phyloP scores from a whole-genome alignment of 1,140 invertebrate genomes.

The Dinoponera quadriceps region DNA sequence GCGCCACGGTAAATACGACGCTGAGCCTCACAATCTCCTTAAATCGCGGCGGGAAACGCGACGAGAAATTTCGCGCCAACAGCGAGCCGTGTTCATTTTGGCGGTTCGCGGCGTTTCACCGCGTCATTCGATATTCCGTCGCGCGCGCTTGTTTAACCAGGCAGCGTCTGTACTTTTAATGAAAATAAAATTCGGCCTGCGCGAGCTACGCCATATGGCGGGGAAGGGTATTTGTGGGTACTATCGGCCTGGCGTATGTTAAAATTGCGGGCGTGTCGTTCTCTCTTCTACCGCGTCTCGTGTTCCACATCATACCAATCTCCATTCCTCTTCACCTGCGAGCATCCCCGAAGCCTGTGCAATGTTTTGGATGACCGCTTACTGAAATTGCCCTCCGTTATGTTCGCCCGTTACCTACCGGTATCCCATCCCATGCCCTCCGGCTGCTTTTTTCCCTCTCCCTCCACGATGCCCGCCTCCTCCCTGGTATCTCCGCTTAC shows the following conservation, averaged over 20 bases:
- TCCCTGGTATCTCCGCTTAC: background rate
- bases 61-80: slow-evolving; percentile 1
- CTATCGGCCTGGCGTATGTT: slow-evolving; percentile 53
- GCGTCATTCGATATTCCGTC: slow-evolving; percentile 2
- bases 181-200: slow-evolving; percentile 13
- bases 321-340: slow-evolving; percentile 43
- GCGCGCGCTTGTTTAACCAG: background rate
- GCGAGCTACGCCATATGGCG: background rate
- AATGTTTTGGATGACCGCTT: slow-evolving; percentile 71
- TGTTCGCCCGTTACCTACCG: slow-evolving; percentile 30
- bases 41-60: slow-evolving; percentile 12
- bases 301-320: slow-evolving; percentile 4
- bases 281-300: slow-evolving; percentile 43
- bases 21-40: too few relatives aligned
- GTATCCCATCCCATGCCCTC: slow-evolving; percentile 17
- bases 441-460: background rate
- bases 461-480: background rate
- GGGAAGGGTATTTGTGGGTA: background rate
- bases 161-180: slow-evolving; percentile 11
- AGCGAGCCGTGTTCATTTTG: slow-evolving; percentile 2
- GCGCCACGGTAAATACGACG: too few relatives aligned
- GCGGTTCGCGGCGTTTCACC: background rate
- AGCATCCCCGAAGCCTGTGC: slow-evolving; percentile 38
- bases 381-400: slow-evolving; percentile 69
- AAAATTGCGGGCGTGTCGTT: slow-evolving; percentile 57